Evolutionary conservation across 2,888 invertebrate genomes (phyloP), one percentile per base, ranked within the genome.

Genomic region (Spisula subtruncata): DNA sequence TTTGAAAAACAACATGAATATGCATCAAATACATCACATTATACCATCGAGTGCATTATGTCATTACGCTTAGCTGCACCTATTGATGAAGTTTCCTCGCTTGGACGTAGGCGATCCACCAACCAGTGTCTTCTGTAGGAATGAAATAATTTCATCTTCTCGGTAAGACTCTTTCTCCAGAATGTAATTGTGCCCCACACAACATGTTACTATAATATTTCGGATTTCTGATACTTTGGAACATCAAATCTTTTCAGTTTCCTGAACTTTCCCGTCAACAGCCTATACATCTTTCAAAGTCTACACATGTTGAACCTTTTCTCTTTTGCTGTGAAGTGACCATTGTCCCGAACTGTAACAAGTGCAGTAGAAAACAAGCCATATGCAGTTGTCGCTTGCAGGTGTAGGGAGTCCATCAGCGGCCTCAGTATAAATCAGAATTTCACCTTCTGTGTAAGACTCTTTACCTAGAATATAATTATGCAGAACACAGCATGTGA

Each of bases 341-440:
- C n/a, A n/a, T n/a, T n/a, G 82, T 92, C 92, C 18, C 91, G 66
- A 79, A n/a, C n/a, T n/a, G n/a, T n/a, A 4, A 87, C 88, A 75
- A 92, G 51, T 16, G 91, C 29, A 56, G 66, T 84, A 4, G 60
- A 71, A n/a, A 60, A 46, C 16, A 91, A 71, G 51, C 81, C 29
- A 10, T 88, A 85, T 18, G 91, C 91, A 4, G 89, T 5, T 90
- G 91, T 46, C 87, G n/a, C n/a, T n/a, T n/a, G n/a, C n/a, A n/a
- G n/a, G n/a, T n/a, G n/a, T n/a, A n/a, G n/a, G n/a, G n/a, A n/a
- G n/a, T n/a, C n/a, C n/a, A n/a, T n/a, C n/a, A n/a, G n/a, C n/a
- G n/a, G n/a, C n/a, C n/a, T n/a, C n/a, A n/a, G n/a, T n/a, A n/a
- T n/a, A n/a, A n/a, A n/a, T n/a, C n/a, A 41, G 41, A 41, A 41